Evolutionary conservation across 2,113 vertebrate genomes (phyloP).

Genomic region (Trogon surrucura): DNA sequence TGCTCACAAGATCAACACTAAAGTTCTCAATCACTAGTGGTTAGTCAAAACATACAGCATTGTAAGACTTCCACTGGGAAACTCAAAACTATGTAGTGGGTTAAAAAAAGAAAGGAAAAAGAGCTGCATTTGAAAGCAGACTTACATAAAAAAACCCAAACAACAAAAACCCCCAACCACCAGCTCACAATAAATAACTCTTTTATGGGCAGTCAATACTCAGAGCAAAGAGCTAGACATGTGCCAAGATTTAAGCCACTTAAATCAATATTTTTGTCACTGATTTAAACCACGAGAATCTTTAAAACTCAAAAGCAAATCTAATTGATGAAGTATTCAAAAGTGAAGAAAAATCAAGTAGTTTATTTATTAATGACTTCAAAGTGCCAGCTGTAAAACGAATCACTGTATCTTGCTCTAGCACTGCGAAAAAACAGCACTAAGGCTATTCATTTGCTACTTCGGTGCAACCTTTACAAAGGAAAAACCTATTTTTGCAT

Average conservation of each 20-base stretch:
- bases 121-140: neutral
- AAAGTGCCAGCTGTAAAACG: neutral
- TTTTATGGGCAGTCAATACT: constrained; percentile 16
- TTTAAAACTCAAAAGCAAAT: constrained; percentile 15
- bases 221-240: neutral
- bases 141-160: neutral
- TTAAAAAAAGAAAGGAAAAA: neutral
- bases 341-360: neutral
- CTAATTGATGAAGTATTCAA: constrained; percentile 24
- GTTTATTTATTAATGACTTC: neutral
- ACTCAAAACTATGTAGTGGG: neutral
- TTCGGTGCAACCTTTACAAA: neutral
- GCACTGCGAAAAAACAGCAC: neutral
- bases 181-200: neutral
- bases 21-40: neutral
- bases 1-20: neutral
- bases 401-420: neutral
- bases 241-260: constrained; percentile 5
- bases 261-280: constrained; percentile 39
- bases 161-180: neutral
- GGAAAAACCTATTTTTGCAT: neutral
- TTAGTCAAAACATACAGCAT: neutral
- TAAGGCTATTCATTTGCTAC: neutral
- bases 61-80: neutral
- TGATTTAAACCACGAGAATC: constrained; percentile 37